Evolutionary conservation across 2,113 vertebrate species (phyloP), one percentile per base, ranked within the genome.

Genomic region (Hyperoodon ampullatus): DNA sequence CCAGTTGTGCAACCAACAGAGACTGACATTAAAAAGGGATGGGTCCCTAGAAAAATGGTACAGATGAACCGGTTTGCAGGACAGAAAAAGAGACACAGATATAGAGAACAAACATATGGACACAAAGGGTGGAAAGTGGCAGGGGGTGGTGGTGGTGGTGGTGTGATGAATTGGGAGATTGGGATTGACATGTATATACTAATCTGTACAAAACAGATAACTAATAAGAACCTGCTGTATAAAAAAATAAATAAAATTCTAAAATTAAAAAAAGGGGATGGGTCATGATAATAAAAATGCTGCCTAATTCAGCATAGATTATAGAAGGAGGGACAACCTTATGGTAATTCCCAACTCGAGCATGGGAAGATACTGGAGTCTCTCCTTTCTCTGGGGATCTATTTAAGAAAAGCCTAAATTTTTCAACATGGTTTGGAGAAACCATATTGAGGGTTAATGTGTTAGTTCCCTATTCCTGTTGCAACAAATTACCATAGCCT

Each of bases 1-100:
- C 65, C 47, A 94, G 14, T 68, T 81, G 71, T 96, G 58, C 35
- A 77, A 70, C 23, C 65, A 82, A 80, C 47, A 77, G 90, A 87
- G 50, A 87, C 24, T 88, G 50, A 58, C 33, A 55, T 63, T 92
- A 53, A 63, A 86, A 82, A 77, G 55, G 42, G 70, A 83, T 15
- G 53, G 44, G 26, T 42, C 47, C 50, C 50, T 53, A 53, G 50
- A 53, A 53, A 53, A 53, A 53, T 53, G 50, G 15, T 16, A 53
- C 50, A 53, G 50, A 53, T 53, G 50, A 53, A 53, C 50, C 15
- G 1, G 50, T 16, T 53, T 53, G 50, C 50, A 53, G 50, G 50
- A 15, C 50, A 53, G 39, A 39, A 39, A 39, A 39, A 39, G 39
- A 39, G 39, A 39, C 39, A 39, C 39, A 39, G 39, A 39, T 39